Conservation (phyloP, 2,888 invertebrate genomes). For the Xylophagus ater region DNA sequence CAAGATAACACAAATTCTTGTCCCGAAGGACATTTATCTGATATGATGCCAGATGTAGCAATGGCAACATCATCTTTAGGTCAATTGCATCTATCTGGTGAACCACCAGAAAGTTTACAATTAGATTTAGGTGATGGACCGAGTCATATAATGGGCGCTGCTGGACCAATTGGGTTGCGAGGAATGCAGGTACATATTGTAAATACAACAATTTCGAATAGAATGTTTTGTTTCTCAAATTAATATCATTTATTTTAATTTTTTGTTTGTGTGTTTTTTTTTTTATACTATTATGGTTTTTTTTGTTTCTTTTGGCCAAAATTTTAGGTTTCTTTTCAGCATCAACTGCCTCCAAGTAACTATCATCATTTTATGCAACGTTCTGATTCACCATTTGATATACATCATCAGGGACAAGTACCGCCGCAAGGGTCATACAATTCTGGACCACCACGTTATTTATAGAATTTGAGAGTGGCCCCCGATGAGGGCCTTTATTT, state of each 20-base stretch:
- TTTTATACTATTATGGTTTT: neutral
- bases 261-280: neutral
- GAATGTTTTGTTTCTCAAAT: neutral
- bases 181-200: slow-evolving; percentile 30
- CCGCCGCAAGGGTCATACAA: slow-evolving; percentile 35
- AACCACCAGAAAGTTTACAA: slow-evolving; percentile 48
- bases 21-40: slow-evolving; percentile 60
- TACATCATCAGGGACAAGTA: slow-evolving; percentile 27
- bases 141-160: slow-evolving; percentile 45
- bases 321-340: slow-evolving; percentile 22
- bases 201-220: neutral
- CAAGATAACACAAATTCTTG: slow-evolving; percentile 41
- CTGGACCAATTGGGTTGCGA: slow-evolving; percentile 31
- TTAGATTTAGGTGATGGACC: slow-evolving; percentile 79
- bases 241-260: slow-evolving; percentile 4
- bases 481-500: slow-evolving; percentile 38
- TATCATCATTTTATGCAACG: slow-evolving; percentile 39
- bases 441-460: slow-evolving; percentile 39
- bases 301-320: neutral
- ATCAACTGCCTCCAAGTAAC: slow-evolving; percentile 34
- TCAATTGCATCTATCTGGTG: slow-evolving; percentile 48
- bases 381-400: slow-evolving; percentile 37
- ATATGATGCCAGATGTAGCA: slow-evolving; percentile 85
- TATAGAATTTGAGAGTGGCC: slow-evolving; percentile 40
- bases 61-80: slow-evolving; percentile 73